Conservation (phyloP, 2,888 invertebrate genomes). For the Dilophus febrilis region DNA sequence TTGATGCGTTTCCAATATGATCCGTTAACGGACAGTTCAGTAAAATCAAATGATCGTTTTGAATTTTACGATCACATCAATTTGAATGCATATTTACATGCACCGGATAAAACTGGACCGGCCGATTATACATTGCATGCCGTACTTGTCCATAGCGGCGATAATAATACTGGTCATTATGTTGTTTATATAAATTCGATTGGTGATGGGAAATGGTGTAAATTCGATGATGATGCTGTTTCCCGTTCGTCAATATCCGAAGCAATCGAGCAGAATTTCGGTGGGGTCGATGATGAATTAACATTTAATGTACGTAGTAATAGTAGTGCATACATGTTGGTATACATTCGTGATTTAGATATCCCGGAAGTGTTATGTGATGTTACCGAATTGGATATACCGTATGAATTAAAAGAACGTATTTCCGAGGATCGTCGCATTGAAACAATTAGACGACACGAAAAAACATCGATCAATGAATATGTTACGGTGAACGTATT, state of each 20-base stretch:
- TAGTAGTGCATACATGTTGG: constrained; percentile 99
- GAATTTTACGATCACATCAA: constrained; percentile 92
- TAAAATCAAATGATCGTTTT: constrained; percentile 89
- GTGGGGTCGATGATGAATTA: constrained; percentile 87
- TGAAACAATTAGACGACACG: constrained; percentile 80
- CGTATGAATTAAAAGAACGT: constrained; percentile 71
- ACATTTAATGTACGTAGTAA: constrained; percentile 84
- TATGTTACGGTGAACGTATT: constrained; percentile 55
- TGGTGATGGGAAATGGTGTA: constrained; percentile 78
- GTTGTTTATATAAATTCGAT: constrained; percentile 97
- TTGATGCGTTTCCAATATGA: constrained; percentile 98
- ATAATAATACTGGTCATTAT: constrained; percentile 98
- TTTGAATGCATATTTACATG: constrained; percentile 71
- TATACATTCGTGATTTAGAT: constrained; percentile 87
- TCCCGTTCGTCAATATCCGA: constrained; percentile 89
- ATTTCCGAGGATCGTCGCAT: constrained; percentile 83
- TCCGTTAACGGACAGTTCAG: constrained; percentile 89
- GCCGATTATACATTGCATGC: constrained; percentile 81
- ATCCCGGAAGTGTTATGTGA: constrained; percentile 74
- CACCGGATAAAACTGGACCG: constrained; percentile 55
- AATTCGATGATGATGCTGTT: constrained; percentile 99
- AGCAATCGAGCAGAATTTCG: constrained; percentile 95
- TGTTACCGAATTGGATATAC: constrained; percentile 85
- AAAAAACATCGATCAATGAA: constrained; percentile 34
- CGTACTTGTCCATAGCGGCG: constrained; percentile 96